A percentile compares a stretch with the other conserved stretches of the same genome.
Evolutionary conservation across 92 coral and sea anemone species (phyloP).

Genomic region (Parazoanthus atlanticus): DNA sequence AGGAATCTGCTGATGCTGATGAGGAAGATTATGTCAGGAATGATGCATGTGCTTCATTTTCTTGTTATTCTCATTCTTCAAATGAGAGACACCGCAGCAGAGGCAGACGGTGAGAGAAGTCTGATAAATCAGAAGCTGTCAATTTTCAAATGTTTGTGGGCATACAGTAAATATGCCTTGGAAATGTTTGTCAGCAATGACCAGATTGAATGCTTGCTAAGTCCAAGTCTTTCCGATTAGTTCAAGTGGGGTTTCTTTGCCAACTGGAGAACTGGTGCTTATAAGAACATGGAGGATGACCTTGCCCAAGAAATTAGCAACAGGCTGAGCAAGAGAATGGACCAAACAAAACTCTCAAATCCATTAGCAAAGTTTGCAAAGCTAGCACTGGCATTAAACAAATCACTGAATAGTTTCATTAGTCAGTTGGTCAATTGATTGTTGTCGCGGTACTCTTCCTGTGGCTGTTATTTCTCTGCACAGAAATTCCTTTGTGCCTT

Average conservation of each 20-base stretch:
- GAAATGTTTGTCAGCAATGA: slow-evolving; percentile 73
- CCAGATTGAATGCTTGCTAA: slow-evolving; percentile 60
- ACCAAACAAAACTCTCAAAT: slow-evolving; percentile 58
- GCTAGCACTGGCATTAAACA: slow-evolving; percentile 58
- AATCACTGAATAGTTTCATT: slow-evolving; percentile 46
- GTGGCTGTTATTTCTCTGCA: too few relatives aligned
- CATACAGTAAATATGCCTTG: slow-evolving; percentile 68
- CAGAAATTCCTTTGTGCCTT: too few relatives aligned
- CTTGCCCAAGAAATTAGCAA: slow-evolving; percentile 58
- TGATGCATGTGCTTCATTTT: slow-evolving; percentile 72
- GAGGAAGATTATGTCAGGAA: slow-evolving; percentile 41
- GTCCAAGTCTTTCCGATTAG: slow-evolving; percentile 55
- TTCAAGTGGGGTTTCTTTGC: slow-evolving; percentile 69
- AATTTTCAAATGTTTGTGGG: slow-evolving; percentile 67
- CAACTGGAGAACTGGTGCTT: slow-evolving; percentile 77
- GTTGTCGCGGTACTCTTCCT: too few relatives aligned
- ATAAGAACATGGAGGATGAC: slow-evolving; percentile 61
- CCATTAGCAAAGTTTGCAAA: slow-evolving; percentile 67
- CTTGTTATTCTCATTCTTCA: slow-evolving; percentile 65
- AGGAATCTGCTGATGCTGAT: slow-evolving; percentile 8
- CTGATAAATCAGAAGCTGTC: slow-evolving; percentile 70
- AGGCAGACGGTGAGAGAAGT: slow-evolving; percentile 75
- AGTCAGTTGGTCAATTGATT: too few relatives aligned
- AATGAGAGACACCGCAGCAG: too few relatives aligned
- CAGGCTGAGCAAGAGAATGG: slow-evolving; percentile 52